These are phyloP conservation scores for Chiloscyllium plagiosum DNA, from an alignment of 2,113 vertebrate species.

Conservation along the genomic window DNA sequence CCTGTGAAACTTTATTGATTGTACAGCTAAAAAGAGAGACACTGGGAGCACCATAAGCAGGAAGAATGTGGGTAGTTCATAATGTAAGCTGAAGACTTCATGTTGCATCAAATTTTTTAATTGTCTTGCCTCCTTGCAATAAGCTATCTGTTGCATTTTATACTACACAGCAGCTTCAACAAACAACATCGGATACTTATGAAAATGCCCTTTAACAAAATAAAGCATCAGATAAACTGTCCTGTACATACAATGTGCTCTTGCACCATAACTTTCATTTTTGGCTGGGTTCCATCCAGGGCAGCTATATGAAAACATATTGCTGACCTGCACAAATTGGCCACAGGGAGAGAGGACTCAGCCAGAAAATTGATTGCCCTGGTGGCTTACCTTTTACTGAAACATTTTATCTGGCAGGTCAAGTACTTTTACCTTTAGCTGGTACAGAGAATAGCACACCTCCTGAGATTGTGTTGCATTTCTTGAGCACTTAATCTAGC, in stretches of 20 bases:
- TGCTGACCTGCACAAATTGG: not conserved
- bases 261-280: not conserved
- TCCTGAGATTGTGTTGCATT: not conserved
- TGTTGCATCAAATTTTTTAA: not conserved
- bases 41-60: not conserved
- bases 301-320: not conserved
- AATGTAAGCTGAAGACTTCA: not conserved
- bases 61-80: not conserved
- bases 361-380: not conserved
- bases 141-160: not conserved
- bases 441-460: not conserved
- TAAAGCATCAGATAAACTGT: not conserved
- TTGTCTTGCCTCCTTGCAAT: not conserved
- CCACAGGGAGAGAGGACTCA: not conserved
- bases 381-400: not conserved
- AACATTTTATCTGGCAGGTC: not conserved
- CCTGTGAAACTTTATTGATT: not conserved
- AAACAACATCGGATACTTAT: not conserved
- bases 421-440: not conserved
- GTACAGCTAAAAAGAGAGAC: not conserved
- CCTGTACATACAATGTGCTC: not conserved
- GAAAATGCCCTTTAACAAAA: not conserved
- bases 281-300: not conserved
- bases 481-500: not conserved
- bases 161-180: not conserved